phyloP scores from a whole-genome alignment of 2,888 invertebrate genomes.

The Thera obeliscata region DNA sequence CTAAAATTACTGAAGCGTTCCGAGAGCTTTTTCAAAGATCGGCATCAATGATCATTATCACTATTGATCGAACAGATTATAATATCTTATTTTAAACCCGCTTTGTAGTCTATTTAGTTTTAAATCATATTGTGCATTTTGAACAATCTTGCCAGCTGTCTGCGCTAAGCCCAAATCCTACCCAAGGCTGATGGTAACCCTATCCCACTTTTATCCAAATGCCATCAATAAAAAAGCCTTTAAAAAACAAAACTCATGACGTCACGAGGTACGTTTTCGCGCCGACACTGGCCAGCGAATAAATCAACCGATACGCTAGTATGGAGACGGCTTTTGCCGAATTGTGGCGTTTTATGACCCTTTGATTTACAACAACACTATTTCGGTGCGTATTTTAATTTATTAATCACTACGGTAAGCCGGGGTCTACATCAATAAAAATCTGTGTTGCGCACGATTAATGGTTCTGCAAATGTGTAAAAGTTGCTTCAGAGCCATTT shows the following conservation, averaged over 20 bases:
- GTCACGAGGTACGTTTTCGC: conserved; percentile 81
- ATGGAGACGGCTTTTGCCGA: conserved; percentile 75
- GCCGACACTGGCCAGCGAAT: conserved; percentile 75
- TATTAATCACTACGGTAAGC: conserved; percentile 43
- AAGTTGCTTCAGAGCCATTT: conserved; percentile 1
- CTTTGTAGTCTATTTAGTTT: background rate
- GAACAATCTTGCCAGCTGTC: conserved; percentile 19
- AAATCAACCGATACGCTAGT: conserved; percentile 75
- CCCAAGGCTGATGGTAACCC: conserved; percentile 51
- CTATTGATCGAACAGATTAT: background rate
- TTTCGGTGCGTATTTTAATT: conserved; percentile 63
- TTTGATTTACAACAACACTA: conserved; percentile 70
- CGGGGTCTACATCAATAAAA: conserved; percentile 36
- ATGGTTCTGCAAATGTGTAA: conserved; percentile 18
- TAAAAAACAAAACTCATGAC: conserved; percentile 74
- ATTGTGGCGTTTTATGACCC: conserved; percentile 67
- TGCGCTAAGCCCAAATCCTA: conserved; percentile 24
- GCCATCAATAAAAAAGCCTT: conserved; percentile 78
- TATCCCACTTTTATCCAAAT: conserved; percentile 75
- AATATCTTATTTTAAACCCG: background rate
- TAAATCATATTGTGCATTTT: conserved; percentile 15
- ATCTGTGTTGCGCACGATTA: conserved; percentile 24
- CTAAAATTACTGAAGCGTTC: background rate
- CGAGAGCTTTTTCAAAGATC: background rate
- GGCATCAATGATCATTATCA: background rate